Percentiles rank a stretch among this genome's conserved stretches.
phyloP scores from a whole-genome alignment of 2,113 vertebrate species.

The Pseudopipra pipra region DNA sequence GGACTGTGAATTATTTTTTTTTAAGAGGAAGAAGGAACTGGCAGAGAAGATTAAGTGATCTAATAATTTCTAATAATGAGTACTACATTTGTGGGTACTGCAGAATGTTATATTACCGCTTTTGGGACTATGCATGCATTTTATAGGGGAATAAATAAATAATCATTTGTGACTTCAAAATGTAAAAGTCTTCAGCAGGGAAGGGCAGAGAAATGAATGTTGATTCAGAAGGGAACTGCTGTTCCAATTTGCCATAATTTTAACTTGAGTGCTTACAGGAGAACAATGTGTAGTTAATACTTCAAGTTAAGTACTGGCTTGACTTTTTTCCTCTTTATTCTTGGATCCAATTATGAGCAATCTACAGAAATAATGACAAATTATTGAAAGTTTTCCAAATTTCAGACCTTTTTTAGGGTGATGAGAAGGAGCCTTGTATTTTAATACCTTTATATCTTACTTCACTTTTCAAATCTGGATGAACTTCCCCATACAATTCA shows the following conservation, averaged over 20 bases:
- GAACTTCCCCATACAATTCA: background rate
- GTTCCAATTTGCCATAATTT: slow-evolving; percentile 50
- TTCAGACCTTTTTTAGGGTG: background rate
- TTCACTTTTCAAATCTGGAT: background rate
- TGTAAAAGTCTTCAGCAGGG: slow-evolving; percentile 12
- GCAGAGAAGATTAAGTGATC: slow-evolving; percentile 60
- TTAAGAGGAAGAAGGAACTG: background rate
- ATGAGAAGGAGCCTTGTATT: background rate
- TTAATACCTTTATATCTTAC: background rate
- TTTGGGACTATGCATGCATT: slow-evolving; percentile 49
- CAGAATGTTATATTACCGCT: slow-evolving; percentile 10
- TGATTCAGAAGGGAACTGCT: slow-evolving; percentile 47
- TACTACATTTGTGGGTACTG: slow-evolving; percentile 41
- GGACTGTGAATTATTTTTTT: background rate
- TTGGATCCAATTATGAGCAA: slow-evolving; percentile 57
- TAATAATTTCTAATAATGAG: slow-evolving; percentile 66
- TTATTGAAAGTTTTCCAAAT: slow-evolving; percentile 48
- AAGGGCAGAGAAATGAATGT: slow-evolving; percentile 30
- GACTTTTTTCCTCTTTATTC: slow-evolving; percentile 39
- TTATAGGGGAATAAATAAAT: slow-evolving; percentile 69
- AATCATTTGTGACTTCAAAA: slow-evolving; percentile 66
- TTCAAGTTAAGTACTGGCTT: slow-evolving; percentile 59
- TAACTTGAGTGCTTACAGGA: slow-evolving; percentile 37
- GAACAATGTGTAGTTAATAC: slow-evolving; percentile 38
- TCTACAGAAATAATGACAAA: slow-evolving; percentile 55